Base-by-base conservation (phyloP, 2,113 vertebrate species). In the Clarias macrocephalus region DNA sequence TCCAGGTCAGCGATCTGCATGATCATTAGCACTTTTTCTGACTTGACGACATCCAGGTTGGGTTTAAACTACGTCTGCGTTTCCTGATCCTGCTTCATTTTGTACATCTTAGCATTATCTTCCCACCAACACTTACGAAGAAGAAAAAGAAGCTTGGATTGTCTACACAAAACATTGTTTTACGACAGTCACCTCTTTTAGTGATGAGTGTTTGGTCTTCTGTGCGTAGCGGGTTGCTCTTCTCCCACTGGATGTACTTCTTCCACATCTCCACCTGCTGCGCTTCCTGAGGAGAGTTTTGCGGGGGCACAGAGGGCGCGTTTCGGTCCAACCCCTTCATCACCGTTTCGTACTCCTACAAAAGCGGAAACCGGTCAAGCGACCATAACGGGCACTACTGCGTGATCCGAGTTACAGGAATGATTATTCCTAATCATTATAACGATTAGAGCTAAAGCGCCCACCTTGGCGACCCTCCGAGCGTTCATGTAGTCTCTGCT, bases 201-300 rank as follows among this genome's bases (percentile, higher is more conserved):
- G 98, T 99, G 93, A 99, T 99, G 63, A 99, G 97, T 0, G 98
- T 99, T 93, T 99, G 98, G 92, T 99, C 98, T 92, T 99, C 98
- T 75, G 98, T 99, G 2, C 98, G 96, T 7, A 99, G 93, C 0
- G 98, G 98, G 92, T 99, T 99, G 92, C 98, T 99, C 90, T 99
- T 99, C 87, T 99, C 98, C 98, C 98, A 99, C 92, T 99, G 98
- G 92, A 99, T 99, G 88, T 99, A 99, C 52, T 99, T 99, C 91
- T 99, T 99, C 98, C 98, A 99, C 98, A 99, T 99, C 88, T 99
- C 98, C n/a, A 99, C 98, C 89, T 99, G 98, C 94, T 98, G 97
- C 10, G 98, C 97, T 91, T 99, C 98, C 68, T 99, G 98, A 0
- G 98, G 98, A 56, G 97, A 99, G 90, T 99, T 99, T 83, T 99